These are phyloP conservation scores for Oxygymnocypris stewartii DNA, from an alignment of 2,113 vertebrate genomes.

Conservation along the genomic window DNA sequence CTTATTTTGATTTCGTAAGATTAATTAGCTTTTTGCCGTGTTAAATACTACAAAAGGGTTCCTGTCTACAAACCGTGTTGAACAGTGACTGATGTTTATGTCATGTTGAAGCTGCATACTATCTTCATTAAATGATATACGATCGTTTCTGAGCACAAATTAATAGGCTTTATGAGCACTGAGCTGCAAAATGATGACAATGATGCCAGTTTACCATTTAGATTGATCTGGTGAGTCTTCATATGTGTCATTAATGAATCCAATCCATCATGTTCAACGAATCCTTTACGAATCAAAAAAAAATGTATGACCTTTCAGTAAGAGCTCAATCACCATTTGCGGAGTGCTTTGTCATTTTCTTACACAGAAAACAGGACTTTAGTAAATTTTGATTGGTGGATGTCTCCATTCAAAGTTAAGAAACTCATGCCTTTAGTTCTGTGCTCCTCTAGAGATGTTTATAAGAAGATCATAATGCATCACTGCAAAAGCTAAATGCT, in stretches of 20 bases:
- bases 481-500: neutral
- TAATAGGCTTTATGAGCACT: conserved; percentile 42
- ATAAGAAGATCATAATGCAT: neutral
- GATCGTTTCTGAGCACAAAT: conserved; percentile 24
- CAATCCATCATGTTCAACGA: conserved; percentile 46
- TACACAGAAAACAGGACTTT: neutral
- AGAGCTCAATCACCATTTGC: conserved; percentile 30
- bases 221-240: conserved; percentile 48
- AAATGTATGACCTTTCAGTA: conserved; percentile 45
- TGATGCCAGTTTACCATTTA: conserved; percentile 32
- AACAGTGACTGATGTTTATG: conserved; percentile 32
- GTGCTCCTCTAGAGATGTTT: neutral
- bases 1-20: neutral
- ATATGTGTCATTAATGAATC: conserved; percentile 51
- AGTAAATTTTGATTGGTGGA: neutral
- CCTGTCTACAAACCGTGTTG: neutral
- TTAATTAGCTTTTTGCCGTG: neutral
- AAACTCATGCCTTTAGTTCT: neutral
- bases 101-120: conserved; percentile 14
- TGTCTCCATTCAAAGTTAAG: neutral
- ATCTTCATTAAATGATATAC: conserved; percentile 33
- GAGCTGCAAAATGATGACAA: conserved; percentile 37
- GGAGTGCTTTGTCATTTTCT: neutral
- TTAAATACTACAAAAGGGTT: neutral
- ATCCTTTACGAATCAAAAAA: conserved; percentile 21